phyloP scores from a whole-genome alignment of 2,113 vertebrate species.

The human region GRCh38 chr12:63973501-63974000 shows the following conservation, averaged over 20 bases:
- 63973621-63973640: background rate
- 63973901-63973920: slow-evolving; percentile 15
- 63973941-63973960: background rate
- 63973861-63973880: background rate
- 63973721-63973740: background rate
- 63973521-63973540: background rate
- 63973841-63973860: background rate
- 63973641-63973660: slow-evolving; percentile 51
- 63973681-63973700: background rate
- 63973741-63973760: background rate
- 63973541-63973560: background rate
- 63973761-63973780: too few species aligned
- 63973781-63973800: background rate
- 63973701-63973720: slow-evolving; percentile 11
- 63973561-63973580: background rate
- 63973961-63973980: slow-evolving; percentile 37
- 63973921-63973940: background rate
- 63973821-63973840: background rate
- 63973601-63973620: slow-evolving; percentile 23
- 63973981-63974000: slow-evolving; percentile 2
- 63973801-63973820: background rate
- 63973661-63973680: slow-evolving; percentile 42
- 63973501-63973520: background rate
- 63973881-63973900: background rate
- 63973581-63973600: background rate